Evolutionary conservation across 2,888 invertebrate genomes (phyloP), one percentile per base, ranked within the genome.

Genomic region (Lepidochrysops patricia): DNA sequence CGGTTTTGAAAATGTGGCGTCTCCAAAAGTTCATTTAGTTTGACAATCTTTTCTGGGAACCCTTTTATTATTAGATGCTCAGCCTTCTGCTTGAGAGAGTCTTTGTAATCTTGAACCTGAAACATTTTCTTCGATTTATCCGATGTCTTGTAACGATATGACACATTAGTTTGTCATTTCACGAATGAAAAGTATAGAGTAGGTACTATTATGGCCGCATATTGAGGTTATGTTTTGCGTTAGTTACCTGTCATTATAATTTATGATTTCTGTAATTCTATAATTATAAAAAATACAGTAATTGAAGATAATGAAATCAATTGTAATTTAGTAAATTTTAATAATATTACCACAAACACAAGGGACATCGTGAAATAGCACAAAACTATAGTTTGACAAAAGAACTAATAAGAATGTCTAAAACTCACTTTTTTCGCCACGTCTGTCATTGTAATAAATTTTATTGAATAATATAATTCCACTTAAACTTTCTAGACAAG

Each of bases 1-100:
- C 94, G 91, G 72, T 95, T 93, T 73, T 93, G 93, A 78, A 98
- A 96, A 79, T 94, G 92, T 61, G 94, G 90, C 27, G 96, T 96
- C 76, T 96, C 95, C 70, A 98, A 88, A 62, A 98, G 86, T 68
- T 94, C 94, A 87, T 98, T 97, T 63, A 98, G 90, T 77, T 95
- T 94, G 5, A 97, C 94, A 70, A 98, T 98, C 82, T 97, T 98
- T 75, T 96, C 95, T 7, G 98, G 98, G 82, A 98, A 98, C 56
- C 95, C 96, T 82, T 94, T 95, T 63, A 96, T 91, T 62, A 98
- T 94, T 63, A 98, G 89, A 68, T 94, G 93, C 78, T 98, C 98
- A 9, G 97, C 97, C 90, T 97, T 96, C 67, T 92, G 91, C 83
- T 96, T 97, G 64, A 97, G 90, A 63, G 94, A 93, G 75, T 97